Conservation (phyloP, 2,113 vertebrate genomes). For the Colius striatus region DNA sequence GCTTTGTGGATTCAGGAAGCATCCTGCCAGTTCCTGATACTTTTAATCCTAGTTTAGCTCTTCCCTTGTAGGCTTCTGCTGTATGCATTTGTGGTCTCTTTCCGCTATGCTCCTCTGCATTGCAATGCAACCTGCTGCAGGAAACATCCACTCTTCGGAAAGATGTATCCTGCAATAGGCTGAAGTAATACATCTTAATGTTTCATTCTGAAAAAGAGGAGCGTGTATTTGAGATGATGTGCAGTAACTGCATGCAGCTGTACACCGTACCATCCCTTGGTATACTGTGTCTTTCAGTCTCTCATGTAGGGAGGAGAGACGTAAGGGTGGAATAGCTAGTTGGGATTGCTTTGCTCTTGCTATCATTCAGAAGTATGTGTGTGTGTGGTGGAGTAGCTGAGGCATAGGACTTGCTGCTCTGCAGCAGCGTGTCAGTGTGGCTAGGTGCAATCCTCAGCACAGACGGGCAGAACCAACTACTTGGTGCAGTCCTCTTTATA, state of each 20-base stretch:
- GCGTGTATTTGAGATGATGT: background rate
- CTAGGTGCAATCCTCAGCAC: background rate
- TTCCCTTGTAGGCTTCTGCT: background rate
- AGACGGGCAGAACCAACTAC: background rate
- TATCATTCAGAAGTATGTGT: fast-evolving
- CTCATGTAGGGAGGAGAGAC: background rate
- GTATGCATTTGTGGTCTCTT: background rate
- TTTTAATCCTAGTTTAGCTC: background rate
- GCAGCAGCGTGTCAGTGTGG: background rate
- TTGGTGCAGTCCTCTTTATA: background rate
- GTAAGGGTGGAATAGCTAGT: background rate
- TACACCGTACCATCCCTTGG: fast-evolving
- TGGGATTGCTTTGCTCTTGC: background rate
- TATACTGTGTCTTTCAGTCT: background rate
- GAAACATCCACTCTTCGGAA: background rate
- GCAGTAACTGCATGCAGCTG: background rate
- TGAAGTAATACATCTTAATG: background rate
- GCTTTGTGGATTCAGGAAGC: background rate
- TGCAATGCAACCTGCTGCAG: fast-evolving
- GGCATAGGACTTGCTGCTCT: background rate
- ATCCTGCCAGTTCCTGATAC: background rate
- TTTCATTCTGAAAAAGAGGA: fast-evolving
- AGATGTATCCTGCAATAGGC: background rate
- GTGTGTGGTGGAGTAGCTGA: background rate
- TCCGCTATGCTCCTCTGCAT: fast-evolving